Evolutionary conservation across 2,113 vertebrate species (phyloP).

Genomic region (Cisticola juncidis): DNA sequence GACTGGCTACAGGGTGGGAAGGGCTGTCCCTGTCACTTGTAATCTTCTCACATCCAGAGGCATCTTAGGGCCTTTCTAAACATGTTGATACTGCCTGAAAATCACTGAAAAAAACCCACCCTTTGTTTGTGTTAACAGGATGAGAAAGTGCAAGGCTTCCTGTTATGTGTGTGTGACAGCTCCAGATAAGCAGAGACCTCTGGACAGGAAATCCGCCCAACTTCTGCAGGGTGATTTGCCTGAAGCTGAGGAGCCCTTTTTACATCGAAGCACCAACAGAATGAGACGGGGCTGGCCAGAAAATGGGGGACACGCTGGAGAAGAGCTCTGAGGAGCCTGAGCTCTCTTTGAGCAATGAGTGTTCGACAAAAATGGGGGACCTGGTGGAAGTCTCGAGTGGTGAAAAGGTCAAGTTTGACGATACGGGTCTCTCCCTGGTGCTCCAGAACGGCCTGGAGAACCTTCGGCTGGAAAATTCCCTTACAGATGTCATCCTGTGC

Average conservation of each 20-base stretch:
- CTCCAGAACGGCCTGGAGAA: slow-evolving; percentile 90
- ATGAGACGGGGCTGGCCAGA: slow-evolving; percentile 57
- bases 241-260: slow-evolving; percentile 59
- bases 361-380: slow-evolving; percentile 57
- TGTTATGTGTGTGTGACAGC: slow-evolving; percentile 84
- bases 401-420: slow-evolving; percentile 81
- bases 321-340: slow-evolving; percentile 79
- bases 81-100: slow-evolving; percentile 42
- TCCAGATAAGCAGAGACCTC: slow-evolving; percentile 79
- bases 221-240: slow-evolving; percentile 74
- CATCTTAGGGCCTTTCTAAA: slow-evolving; percentile 54
- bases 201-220: slow-evolving; percentile 83
- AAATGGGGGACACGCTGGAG: slow-evolving; percentile 86
- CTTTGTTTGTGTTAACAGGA: slow-evolving; percentile 79
- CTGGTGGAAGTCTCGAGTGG: slow-evolving; percentile 70
- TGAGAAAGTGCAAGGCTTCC: slow-evolving; percentile 85
- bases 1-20: not conserved
- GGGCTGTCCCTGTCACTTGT: slow-evolving; percentile 8
- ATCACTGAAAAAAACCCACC: slow-evolving; percentile 39
- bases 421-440: slow-evolving; percentile 83
- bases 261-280: slow-evolving; percentile 61
- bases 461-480: slow-evolving; percentile 85
- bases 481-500: slow-evolving; percentile 87
- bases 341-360: slow-evolving; percentile 52
- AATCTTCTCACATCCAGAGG: slow-evolving; percentile 51